Evolutionary conservation across 92 coral and sea anemone species (phyloP).

Genomic region (Umimayanthus chanpuru): DNA sequence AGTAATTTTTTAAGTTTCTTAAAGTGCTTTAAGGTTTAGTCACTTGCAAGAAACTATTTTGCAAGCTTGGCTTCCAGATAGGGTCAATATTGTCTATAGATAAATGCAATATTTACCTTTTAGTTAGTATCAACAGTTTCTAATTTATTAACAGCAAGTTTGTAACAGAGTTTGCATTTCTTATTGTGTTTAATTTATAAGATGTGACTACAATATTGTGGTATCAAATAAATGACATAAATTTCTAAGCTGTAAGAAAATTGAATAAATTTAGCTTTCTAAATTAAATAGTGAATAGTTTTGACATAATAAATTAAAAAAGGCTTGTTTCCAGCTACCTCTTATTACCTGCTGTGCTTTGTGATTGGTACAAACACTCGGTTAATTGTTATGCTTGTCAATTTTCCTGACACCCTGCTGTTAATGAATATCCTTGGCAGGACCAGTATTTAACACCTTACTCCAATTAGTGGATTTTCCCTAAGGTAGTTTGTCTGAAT

Average conservation of each 20-base stretch:
- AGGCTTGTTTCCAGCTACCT: not conserved
- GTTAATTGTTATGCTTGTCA: not conserved
- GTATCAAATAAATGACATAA: not conserved
- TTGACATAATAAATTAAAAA: constrained; percentile 7
- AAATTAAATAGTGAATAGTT: not conserved
- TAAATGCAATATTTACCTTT: no score
- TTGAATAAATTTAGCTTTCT: not conserved
- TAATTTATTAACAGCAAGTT: no score
- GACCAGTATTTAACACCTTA: not conserved
- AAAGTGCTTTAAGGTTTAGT: no score
- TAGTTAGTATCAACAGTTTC: no score
- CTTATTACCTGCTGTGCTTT: constrained; percentile 1
- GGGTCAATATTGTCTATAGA: no score
- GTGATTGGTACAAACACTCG: not conserved
- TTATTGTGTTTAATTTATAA: no score
- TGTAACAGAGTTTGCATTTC: no score
- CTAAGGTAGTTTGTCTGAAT: not conserved
- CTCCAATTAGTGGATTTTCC: not conserved
- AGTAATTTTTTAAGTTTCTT: no score
- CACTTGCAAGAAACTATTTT: no score
- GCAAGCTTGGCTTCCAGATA: no score
- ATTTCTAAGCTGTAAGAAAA: no score
- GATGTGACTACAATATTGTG: not conserved
- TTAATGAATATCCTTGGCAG: not conserved
- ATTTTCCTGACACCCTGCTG: not conserved